Evolutionary conservation across 2,797 vertebrate genomes (phyloP).

Genomic region (Megalops cyprinoides): DNA sequence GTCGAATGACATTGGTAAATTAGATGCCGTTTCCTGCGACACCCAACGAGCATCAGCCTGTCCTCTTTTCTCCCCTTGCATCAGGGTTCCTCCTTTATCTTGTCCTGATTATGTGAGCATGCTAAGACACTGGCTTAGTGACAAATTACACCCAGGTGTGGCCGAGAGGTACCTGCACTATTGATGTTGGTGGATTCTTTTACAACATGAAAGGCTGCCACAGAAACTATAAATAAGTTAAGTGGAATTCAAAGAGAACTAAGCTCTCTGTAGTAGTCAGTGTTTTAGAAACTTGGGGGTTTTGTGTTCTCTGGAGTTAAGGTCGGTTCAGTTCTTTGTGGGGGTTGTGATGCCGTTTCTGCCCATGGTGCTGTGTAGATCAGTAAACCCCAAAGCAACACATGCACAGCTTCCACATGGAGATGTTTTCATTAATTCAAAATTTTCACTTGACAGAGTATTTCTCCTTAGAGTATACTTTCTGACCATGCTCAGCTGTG

Average conservation of each 20-base stretch:
- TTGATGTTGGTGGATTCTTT: not conserved
- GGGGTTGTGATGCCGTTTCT: too few relatives aligned
- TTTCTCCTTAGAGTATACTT: not conserved
- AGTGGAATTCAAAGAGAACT: not conserved
- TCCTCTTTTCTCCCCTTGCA: not conserved
- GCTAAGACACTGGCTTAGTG: not conserved
- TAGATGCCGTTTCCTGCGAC: not conserved
- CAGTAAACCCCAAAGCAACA: not conserved
- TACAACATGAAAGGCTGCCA: not conserved
- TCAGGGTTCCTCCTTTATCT: not conserved
- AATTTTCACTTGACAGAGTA: not conserved
- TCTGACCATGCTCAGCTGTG: not conserved
- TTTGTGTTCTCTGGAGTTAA: too few relatives aligned
- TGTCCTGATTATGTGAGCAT: not conserved
- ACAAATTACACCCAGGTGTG: slow-evolving; percentile 1
- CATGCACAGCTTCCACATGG: not conserved
- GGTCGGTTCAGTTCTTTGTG: too few relatives aligned
- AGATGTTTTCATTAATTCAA: slow-evolving; percentile 13
- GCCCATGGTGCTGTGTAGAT: not conserved
- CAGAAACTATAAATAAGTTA: not conserved
- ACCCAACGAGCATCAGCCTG: not conserved
- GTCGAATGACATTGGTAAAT: not conserved
- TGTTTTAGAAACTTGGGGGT: too few relatives aligned
- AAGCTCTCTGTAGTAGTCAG: not conserved
- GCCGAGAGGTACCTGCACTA: not conserved